Conservation (phyloP, 2,888 invertebrate genomes). For the Bursaphelenchus okinawaensis region DNA sequence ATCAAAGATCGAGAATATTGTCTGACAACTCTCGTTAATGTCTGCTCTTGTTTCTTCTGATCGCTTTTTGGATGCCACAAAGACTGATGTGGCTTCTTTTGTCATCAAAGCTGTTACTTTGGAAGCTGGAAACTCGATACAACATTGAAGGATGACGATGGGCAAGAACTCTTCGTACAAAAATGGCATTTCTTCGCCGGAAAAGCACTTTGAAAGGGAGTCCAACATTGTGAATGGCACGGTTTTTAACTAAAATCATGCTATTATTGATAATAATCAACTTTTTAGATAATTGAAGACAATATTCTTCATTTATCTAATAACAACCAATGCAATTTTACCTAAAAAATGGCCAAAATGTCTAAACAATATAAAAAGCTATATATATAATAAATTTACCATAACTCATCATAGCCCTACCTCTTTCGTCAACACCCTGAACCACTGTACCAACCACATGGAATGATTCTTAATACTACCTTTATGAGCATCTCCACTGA, state of each 20-base stretch:
- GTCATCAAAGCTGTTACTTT: background rate
- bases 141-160: background rate
- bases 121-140: background rate
- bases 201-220: background rate
- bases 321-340: background rate
- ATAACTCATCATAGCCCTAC: background rate
- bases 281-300: background rate
- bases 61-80: background rate
- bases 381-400: too few relatives aligned
- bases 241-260: background rate
- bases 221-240: conserved; percentile 2
- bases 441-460: background rate
- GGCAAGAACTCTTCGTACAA: conserved; percentile 10
- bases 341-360: background rate
- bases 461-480: background rate
- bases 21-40: background rate
- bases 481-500: background rate
- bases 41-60: background rate
- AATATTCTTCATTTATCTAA: background rate
- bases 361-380: background rate
- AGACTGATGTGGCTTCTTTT: background rate
- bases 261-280: background rate
- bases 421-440: background rate
- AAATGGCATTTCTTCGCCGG: background rate
- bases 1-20: background rate